Evolutionary conservation across 2,113 vertebrate species (phyloP), one percentile per base, ranked within the genome.

Genomic region (Xiphophorus hellerii): DNA sequence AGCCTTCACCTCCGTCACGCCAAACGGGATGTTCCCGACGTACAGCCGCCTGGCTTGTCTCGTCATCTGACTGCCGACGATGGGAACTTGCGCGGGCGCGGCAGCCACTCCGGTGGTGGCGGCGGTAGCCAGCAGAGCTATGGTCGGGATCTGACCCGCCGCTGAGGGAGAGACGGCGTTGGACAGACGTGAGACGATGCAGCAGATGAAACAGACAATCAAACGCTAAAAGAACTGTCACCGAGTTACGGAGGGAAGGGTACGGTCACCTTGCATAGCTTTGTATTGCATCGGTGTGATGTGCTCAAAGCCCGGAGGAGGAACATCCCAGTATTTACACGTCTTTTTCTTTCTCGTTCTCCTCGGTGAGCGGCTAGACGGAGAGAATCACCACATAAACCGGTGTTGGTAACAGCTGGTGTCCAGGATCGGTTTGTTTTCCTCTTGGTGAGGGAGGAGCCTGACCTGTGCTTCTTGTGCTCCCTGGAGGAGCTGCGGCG

Each of bases 221-320:
- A 37, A 37, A 37, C 35, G 35, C 35, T 37, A 37, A 37, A 37
- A 37, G 35, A 37, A 10, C 35, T 37, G 33, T 35, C 33, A 35
- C 1, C 33, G 33, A 35, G 33, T 35, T 35, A 35, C 33, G 33
- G 39, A 14, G 14, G 39, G 39, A 11, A 37, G 35, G 35, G 35
- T 37, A 11, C 3, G 29, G 58, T 37, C 77, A 95, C 94, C 94
- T 95, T 95, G 94, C 94, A 95, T 94, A 42, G 94, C 93, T 90
- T 95, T 95, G 69, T 95, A 95, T 73, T 95, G 94, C 92, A 94
- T 74, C 48, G 94, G 93, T 58, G 94, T 94, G 84, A 94, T 93
- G 86, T 95, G 92, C 74, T 95, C 94, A 70, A 95, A 95, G 71
- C 94, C 94, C 0, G 90, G 88, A 12, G 93, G 92, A 44, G 94